Evolutionary conservation across 92 coral and sea anemone genomes (phyloP).

Genomic region (Siderastrea siderea): DNA sequence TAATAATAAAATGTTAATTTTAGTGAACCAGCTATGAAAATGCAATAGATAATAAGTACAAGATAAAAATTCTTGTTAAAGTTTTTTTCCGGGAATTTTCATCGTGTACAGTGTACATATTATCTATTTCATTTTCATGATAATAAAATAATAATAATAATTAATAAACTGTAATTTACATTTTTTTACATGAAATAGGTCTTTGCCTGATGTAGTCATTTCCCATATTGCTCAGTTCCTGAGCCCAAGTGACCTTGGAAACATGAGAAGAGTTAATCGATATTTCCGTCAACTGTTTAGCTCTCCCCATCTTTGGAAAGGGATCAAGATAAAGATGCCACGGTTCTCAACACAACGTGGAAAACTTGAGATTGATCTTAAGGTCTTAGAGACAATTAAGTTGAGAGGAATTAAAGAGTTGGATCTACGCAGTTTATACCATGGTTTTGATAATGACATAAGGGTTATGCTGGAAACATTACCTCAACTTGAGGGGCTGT

Average conservation of each 20-base stretch:
- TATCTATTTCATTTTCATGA: no score
- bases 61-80: no score
- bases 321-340: neutral
- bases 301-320: constrained; percentile 22
- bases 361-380: neutral
- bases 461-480: no score
- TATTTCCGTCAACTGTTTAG: constrained; percentile 22
- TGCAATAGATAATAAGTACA: no score
- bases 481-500: constrained; percentile 8
- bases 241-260: neutral
- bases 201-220: constrained; percentile 12
- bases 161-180: no score
- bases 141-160: no score
- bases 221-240: constrained; percentile 2
- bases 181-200: neutral
- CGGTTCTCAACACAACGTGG: neutral
- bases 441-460: no score
- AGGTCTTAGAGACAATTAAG: neutral
- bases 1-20: no score
- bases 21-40: no score
- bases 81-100: no score
- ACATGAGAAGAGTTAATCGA: constrained; percentile 6
- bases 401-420: constrained; percentile 15
- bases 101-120: no score
- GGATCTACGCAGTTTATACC: no score